A percentile compares a stretch with the other conserved stretches of the same genome.
phyloP scores from a whole-genome alignment of 2,888 invertebrate genomes.

The Desoria tigrina region DNA sequence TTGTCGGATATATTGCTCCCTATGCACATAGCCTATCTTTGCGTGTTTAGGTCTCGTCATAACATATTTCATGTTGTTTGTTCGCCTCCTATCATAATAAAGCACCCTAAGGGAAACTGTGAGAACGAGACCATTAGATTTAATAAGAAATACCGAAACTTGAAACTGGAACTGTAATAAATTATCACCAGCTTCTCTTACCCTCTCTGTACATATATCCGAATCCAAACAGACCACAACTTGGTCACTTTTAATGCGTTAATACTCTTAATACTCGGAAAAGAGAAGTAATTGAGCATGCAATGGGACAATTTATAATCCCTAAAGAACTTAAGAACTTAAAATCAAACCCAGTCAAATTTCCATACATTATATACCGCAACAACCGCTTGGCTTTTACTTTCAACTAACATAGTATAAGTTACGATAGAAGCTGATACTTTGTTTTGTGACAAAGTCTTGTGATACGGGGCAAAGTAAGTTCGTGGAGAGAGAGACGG shows the following conservation, averaged over 20 bases:
- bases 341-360: background rate
- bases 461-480: too few relatives aligned
- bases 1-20: background rate
- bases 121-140: conserved; percentile 46
- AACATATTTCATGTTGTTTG: conserved; percentile 16
- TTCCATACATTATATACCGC: too few relatives aligned
- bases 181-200: conserved; percentile 15
- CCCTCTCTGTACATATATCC: background rate
- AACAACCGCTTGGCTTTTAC: background rate
- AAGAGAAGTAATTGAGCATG: conserved; percentile 27
- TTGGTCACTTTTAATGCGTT: background rate
- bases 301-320: conserved; percentile 20
- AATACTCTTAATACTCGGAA: background rate
- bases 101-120: conserved; percentile 34
- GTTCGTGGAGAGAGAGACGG: too few relatives aligned
- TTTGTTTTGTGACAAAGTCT: too few relatives aligned
- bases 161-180: conserved; percentile 21
- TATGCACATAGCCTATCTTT: background rate
- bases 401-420: too few relatives aligned
- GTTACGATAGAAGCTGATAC: too few relatives aligned
- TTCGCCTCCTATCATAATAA: conserved; percentile 29
- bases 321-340: too few relatives aligned
- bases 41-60: conserved; percentile 1
- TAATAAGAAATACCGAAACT: conserved; percentile 41
- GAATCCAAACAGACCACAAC: background rate